Base-by-base conservation (phyloP, 2,113 vertebrate species). In the Pterocles gutturalis region DNA sequence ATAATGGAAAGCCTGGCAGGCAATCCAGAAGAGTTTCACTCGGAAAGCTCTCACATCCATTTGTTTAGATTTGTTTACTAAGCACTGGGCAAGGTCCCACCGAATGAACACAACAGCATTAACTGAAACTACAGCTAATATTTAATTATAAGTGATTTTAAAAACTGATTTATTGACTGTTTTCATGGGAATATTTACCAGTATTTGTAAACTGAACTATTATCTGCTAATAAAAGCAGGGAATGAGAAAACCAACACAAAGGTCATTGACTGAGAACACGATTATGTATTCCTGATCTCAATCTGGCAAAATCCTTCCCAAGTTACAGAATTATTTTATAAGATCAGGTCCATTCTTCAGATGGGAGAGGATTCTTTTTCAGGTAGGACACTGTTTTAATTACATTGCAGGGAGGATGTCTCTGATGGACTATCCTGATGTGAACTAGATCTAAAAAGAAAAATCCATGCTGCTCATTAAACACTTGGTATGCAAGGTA, bases 1-100 rank as follows among this genome's bases (percentile, higher is more conserved):
- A 75, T 96, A 97, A 96, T 94, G 94, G 94, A 95, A 93, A 94
- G 69, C 54, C 77, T 96, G 89, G 88, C 95, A 97, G 90, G 91
- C 92, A 93, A 71, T 75, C 43, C 95, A 91, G 86, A 72, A 73
- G 70, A 87, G 64, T 78, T 90, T 72, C 55, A 14, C 34, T 67
- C 65, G 64, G 61, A 87, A 84, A 96, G 93, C 81, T 92, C 69
- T 45, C 54, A 36, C 82, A 87, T 79, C 83, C 81, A 49, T 92
- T 94, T 97, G 70, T 96, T 95, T 95, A 49, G 64, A 83, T 95
- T 90, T 96, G 81, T 91, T 96, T 94, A 76, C 24, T 21, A 36
- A 95, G 89, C 77, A 64, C 62, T 93, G 67, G 76, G 54, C 79
- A 88, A 93, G 49, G 79, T 70, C 87, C 51, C 79, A 58, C 71